Base-by-base conservation (phyloP, 35 echinoderm and acorn worm genomes). In the Apostichopus japonicus region DNA sequence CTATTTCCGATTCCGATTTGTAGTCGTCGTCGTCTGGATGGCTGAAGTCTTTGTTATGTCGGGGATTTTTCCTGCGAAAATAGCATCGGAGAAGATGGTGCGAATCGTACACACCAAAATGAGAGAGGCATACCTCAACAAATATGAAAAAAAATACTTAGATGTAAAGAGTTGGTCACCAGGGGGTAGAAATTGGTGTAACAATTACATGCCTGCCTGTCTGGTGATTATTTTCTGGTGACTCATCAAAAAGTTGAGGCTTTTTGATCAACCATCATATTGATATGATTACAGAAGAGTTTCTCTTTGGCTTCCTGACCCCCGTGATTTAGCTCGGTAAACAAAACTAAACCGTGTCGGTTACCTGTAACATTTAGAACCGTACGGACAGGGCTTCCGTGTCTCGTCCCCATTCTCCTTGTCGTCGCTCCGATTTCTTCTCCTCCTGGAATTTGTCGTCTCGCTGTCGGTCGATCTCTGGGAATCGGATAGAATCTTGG, bases 291-390 rank as follows among this genome's bases (percentile, higher is more conserved):
- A 4, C 33, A 44, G 3, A 44, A 4, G 33, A 44, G 24, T 77
- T 77, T 10, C 2, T 16, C 72, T 21, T 22, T 21, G 6, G 15
- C 7, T 16, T 14, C 9, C 24, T 17, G 4, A 77, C 17, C 0
- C 17, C 17, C 9, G 17, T 77, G 9, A 77, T 77, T 10, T 53
- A 77, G 33, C 27, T 33, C 21, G 14, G 54, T 23, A 72, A 78
- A 65, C 17, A 55, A 86, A 77, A 58, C 27, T 33, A 1, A 33
- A 33, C 1, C 27, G 27, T 33, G 27, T 33, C 27, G 1, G 27
- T 33, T 93, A 98, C 97, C 97, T 92, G 82, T 96, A 98, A 77
- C 97, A 98, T 62, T 92, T 94, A 25, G 83, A 79, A 10, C 94
- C 97, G 88, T 92, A 98, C 10, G 72, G 54, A 83, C 97, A 98